Evolutionary conservation across 2,113 vertebrate genomes (phyloP), one percentile per base, ranked within the genome.

Genomic region (Macaca fascicularis): DNA sequence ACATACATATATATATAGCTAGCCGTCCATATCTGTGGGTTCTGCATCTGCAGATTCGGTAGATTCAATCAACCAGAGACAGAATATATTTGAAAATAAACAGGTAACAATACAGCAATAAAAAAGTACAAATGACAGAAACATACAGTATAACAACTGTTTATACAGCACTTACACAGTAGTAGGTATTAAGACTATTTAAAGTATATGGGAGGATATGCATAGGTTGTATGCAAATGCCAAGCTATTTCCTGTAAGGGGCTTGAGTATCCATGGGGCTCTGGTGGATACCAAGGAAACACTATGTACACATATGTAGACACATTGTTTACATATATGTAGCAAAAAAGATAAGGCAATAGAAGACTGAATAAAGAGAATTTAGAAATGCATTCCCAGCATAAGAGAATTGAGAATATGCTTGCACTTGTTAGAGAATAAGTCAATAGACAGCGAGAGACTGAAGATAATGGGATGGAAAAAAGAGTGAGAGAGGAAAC

Each of bases 311-410:
- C 16, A 64, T 64, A 64, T 6, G 61, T 64, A 64, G 61, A 13
- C 6, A 64, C 2, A 12, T 30, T 64, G 27, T 32, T 64, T 5
- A 61, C 25, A 9, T 10, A 8, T 20, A 30, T 72, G 25, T 69
- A 17, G n/a, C 19, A 86, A 38, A 80, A 48, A 94, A 81, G 11
- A 55, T 4, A 19, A 70, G 2, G 35, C 27, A 59, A 30, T 4
- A 88, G 40, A 72, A 87, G 50, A 14, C 23, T 16, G 27, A 22
- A 38, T 52, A 82, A 75, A 95, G 30, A 79, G 17, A 95, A 78
- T 27, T 92, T 52, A 88, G 13, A 91, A 84, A 67, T n/a, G n/a
- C n/a, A n/a, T 76, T 50, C 11, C 40, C 59, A 45, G 16, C 8
- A 12, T 61, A 45, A 69, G 27, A 88, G 27, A 74, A 55, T 11